These are phyloP conservation scores for Drosophila mayaguana DNA, from an alignment of 2,888 invertebrate species.

Conservation along the genomic window DNA sequence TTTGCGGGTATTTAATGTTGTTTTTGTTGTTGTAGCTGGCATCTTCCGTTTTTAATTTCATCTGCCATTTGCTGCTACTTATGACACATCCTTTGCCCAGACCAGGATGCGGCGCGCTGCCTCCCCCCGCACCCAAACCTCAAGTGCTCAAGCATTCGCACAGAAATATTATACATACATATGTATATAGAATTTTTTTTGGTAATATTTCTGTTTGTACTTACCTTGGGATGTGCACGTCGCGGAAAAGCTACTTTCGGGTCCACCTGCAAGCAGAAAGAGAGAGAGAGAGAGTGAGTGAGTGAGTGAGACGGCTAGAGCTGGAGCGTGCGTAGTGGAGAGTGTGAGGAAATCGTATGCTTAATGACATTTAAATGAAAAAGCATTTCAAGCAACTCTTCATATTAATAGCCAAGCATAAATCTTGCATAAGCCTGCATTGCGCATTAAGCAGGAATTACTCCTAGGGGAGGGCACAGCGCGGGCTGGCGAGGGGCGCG, in stretches of 20 bases:
- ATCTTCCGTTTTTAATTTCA: constrained; percentile 82
- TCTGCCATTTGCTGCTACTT: constrained; percentile 80
- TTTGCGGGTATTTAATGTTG: constrained; percentile 20
- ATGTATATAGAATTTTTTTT: constrained; percentile 20
- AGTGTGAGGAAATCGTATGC: constrained; percentile 67
- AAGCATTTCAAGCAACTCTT: constrained; percentile 77
- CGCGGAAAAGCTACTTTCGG: constrained; percentile 99
- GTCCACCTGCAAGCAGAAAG: constrained; percentile 92
- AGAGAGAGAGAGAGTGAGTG: constrained; percentile 4
- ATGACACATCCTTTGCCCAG: constrained; percentile 75
- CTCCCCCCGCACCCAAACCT: neutral
- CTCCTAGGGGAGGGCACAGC: constrained; percentile 32
- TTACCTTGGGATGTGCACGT: constrained; percentile 99
- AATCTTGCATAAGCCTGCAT: constrained; percentile 80
- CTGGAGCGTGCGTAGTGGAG: constrained; percentile 21
- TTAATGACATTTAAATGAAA: constrained; percentile 79
- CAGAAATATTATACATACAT: constrained; percentile 7
- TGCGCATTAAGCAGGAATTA: constrained; percentile 80
- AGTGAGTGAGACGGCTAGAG: constrained; percentile 12
- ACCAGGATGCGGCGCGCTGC: constrained; percentile 7
- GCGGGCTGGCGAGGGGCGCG: neutral
- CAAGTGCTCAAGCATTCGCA: constrained; percentile 20
- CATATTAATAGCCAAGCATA: constrained; percentile 80
- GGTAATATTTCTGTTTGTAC: constrained; percentile 82
- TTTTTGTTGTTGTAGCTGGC: constrained; percentile 52